Evolutionary conservation across 2,113 vertebrate species (phyloP).

Genomic region (Phoenicopterus ruber): DNA sequence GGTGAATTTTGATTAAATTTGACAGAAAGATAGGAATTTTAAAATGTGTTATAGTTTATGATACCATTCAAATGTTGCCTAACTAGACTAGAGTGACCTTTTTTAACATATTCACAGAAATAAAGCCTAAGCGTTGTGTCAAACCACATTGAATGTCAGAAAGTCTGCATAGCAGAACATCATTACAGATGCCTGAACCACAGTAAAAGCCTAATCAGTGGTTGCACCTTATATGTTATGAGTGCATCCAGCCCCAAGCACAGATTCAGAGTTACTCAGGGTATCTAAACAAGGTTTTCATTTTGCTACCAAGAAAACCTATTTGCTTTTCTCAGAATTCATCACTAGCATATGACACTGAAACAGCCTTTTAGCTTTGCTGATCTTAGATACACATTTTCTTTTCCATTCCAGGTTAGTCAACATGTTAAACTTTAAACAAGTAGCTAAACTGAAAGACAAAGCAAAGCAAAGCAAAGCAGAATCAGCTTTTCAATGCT

Average conservation of each 20-base stretch:
- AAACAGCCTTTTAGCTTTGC: background rate
- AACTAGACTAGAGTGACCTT: background rate
- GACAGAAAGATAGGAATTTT: background rate
- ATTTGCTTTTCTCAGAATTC: background rate
- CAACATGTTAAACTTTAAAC: background rate
- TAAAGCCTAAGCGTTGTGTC: background rate
- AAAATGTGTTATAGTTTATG: background rate
- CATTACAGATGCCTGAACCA: background rate
- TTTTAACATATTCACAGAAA: background rate
- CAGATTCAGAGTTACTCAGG: background rate
- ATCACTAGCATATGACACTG: background rate
- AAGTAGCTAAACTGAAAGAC: background rate
- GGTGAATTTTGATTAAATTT: background rate
- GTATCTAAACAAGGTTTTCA: background rate
- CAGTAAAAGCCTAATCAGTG: background rate
- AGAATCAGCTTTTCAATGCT: background rate
- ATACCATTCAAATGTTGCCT: background rate
- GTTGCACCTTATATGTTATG: background rate
- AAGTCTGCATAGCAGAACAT: background rate
- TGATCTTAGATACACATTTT: background rate
- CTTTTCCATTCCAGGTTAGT: background rate
- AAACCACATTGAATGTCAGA: background rate
- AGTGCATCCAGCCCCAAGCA: background rate
- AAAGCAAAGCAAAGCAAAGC: background rate
- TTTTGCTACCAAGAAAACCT: background rate